phyloP scores from a whole-genome alignment of 2,888 invertebrate species.

The Drosophila hamatofila region DNA sequence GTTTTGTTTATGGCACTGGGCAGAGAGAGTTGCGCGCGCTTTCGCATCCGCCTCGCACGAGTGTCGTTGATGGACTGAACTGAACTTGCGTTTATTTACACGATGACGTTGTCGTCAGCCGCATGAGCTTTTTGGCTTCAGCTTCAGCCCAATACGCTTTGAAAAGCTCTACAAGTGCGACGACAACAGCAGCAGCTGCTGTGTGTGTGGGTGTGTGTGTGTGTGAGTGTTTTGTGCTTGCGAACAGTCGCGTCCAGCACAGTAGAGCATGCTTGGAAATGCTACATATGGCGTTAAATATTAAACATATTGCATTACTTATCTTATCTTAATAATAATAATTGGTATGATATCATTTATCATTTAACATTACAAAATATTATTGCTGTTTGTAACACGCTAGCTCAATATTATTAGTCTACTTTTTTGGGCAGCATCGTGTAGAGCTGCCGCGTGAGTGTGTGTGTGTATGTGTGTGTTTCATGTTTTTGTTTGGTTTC shows the following conservation, averaged over 20 bases:
- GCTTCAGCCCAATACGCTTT: slow-evolving; percentile 39
- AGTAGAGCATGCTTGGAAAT: background rate
- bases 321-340: no score
- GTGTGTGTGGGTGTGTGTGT: background rate
- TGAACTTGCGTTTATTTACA: slow-evolving; percentile 69
- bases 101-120: slow-evolving; percentile 55
- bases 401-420: slow-evolving; percentile 23
- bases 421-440: slow-evolving; percentile 44
- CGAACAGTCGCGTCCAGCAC: slow-evolving; percentile 25
- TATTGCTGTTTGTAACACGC: background rate
- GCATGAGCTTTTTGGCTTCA: slow-evolving; percentile 47
- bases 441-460: background rate
- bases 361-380: background rate
- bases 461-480: background rate
- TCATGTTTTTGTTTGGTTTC: slow-evolving; percentile 63
- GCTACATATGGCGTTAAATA: background rate
- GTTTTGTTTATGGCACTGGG: slow-evolving; percentile 49
- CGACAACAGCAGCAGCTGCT: slow-evolving; percentile 39
- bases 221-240: slow-evolving; percentile 47
- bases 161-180: slow-evolving; percentile 64
- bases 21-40: slow-evolving; percentile 49
- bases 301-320: background rate
- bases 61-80: slow-evolving; percentile 81
- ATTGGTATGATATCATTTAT: background rate
- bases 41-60: slow-evolving; percentile 73